Evolutionary conservation across 2,797 vertebrate species (phyloP), one percentile per base, ranked within the genome.

Genomic region (Melopsittacus undulatus): DNA sequence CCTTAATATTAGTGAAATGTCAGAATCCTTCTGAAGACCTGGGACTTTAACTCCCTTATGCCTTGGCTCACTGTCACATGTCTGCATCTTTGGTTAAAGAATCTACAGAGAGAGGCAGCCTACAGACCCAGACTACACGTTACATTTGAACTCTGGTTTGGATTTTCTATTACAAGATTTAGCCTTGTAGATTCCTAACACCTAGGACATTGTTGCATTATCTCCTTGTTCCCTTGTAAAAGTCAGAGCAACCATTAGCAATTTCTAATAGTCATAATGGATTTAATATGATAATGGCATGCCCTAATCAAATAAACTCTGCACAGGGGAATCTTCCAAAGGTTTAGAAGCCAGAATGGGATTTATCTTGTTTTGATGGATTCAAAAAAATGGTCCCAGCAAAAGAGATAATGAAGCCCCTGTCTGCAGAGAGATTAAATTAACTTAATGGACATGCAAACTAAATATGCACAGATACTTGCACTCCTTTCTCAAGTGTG

Each of bases 401-500:
- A 91, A 90, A 90, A 63, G 26, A 91, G 83, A 81, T 88, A 96
- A 89, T 75, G 86, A 83, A 94, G 74, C 46, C 70, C 16, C 36
- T 32, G 80, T 92, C 83, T 94, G 70, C 51, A 89, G 81, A 79
- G 54, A 48, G 87, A 92, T 91, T 81, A 93, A 94, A 96, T 94
- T 91, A 88, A 88, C 59, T 89, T 93, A 95, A 94, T 93, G 92
- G 89, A 77, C 84, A 70, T 36, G 59, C 74, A 92, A 94, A 92
- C 79, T 62, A 91, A 88, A 79, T 87, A 78, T 57, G 61, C 74
- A 86, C 73, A 80, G 79, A 83, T 72, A 78, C n/a, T 51, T 63
- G 42, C 42, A 78, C 70, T 93, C 61, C 49, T 27, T 86, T 86
- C 76, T 52, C 63, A 83, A 91, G 91, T 11, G 59, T n/a, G 63